Percentiles rank a stretch among this genome's conserved stretches.
phyloP scores from a whole-genome alignment of 1,140 invertebrate species.

The Drosophila subobscura region DNA sequence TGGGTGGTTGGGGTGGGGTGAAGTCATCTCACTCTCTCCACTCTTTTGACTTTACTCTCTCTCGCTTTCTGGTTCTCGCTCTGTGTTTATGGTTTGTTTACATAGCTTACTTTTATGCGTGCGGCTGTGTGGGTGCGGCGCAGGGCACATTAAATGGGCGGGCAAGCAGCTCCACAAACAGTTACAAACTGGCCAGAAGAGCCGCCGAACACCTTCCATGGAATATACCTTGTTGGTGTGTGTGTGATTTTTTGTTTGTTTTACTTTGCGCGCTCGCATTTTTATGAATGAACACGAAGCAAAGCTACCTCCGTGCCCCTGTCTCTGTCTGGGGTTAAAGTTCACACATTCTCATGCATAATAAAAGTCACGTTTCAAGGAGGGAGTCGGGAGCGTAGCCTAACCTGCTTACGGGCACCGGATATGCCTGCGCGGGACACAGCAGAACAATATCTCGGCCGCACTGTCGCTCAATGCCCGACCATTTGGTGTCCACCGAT shows the following conservation, averaged over 20 bases:
- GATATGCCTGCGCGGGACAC: constrained; percentile 88
- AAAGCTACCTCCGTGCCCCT: not conserved
- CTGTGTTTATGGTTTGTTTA: constrained; percentile 67
- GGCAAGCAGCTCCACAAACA: too few relatives aligned
- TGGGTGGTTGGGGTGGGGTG: constrained; percentile 14
- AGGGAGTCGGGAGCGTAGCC: constrained; percentile 4
- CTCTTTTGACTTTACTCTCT: constrained; percentile 19
- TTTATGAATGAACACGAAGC: constrained; percentile 66
- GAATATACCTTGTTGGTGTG: too few relatives aligned
- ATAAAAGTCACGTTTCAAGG: constrained; percentile 44
- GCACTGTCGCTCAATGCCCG: constrained; percentile 75
- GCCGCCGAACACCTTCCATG: too few relatives aligned
- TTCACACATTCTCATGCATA: constrained; percentile 58
- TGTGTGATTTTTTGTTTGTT: constrained; percentile 40
- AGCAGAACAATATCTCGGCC: constrained; percentile 85
- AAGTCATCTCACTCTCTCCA: constrained; percentile 13
- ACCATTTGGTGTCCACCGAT: constrained; percentile 86
- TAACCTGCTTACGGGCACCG: constrained; percentile 88
- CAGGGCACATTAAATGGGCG: not conserved
- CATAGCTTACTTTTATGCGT: constrained; percentile 71
- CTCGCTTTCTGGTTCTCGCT: too few relatives aligned
- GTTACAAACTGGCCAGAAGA: too few relatives aligned
- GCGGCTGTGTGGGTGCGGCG: constrained; percentile 28
- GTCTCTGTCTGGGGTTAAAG: constrained; percentile 42
- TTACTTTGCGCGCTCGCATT: constrained; percentile 59